Evolutionary conservation across 2,888 invertebrate species (phyloP), one percentile per base, ranked within the genome.

Genomic region (Pristionchus japonicus): DNA sequence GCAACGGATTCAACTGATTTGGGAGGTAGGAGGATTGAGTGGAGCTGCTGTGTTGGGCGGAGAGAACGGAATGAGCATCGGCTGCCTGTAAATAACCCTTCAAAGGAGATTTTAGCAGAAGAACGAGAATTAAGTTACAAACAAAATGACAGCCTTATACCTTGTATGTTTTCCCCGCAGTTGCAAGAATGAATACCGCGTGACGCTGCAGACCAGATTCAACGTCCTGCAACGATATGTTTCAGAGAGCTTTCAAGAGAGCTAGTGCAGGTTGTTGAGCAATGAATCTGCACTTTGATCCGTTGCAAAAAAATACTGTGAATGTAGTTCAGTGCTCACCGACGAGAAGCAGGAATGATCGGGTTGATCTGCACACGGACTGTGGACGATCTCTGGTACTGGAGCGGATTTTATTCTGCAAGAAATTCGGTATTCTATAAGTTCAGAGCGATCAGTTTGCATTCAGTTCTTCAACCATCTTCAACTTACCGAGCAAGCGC

Each of bases 11-110:
- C n/a, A 85, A 64, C 49, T 85, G 85, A 40, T 85, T 37, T 15
- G 85, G 85, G 6, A 85, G 85, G 49, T 85, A 85, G 27, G 85
- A 85, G 15, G 85, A 85, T 27, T 85, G 57, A n/a, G 85, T 85
- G 20, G 85, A 85, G n/a, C 57, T 40, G n/a, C 40, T 40, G 61
- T 85, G 37, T 64, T 85, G 85, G 0, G 61, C 85, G 17, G 85
- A 85, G n/a, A 85, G 43, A 0, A 64, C 85, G 15, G 40, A 37
- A 31, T 85, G 57, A n/a, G 85, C 85, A 11, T 85, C 64, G 9
- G 40, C 40, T n/a, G 85, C 85, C 85, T 85, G 40, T 27, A 40
- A 64, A 31, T 64, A 27, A n/a, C n/a, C n/a, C n/a, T n/a, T n/a
- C n/a, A n/a, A n/a, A n/a, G n/a, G n/a, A n/a, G n/a, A n/a, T n/a